These are phyloP conservation scores for Thymelicus sylvestris DNA, from an alignment of 2,888 invertebrate species.

Conservation along the genomic window DNA sequence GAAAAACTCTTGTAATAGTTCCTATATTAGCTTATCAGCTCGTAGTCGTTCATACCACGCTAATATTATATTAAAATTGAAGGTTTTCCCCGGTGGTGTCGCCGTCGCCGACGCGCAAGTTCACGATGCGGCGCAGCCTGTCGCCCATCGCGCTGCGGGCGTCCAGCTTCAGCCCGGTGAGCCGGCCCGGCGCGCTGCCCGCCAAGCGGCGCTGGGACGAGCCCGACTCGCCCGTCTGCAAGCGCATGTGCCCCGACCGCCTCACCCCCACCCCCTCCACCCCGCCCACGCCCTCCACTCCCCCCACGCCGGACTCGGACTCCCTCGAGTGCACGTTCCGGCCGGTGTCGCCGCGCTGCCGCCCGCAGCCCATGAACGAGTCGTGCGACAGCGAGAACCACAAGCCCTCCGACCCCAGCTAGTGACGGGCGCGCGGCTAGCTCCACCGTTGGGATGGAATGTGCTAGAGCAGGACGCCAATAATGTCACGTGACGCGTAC, in stretches of 20 bases:
- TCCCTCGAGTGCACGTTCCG: constrained; percentile 79
- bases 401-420: constrained; percentile 75
- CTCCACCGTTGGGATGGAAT: no score
- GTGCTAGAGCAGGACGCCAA: no score
- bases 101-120: constrained; percentile 94
- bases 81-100: constrained; percentile 87
- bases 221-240: constrained; percentile 78
- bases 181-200: constrained; percentile 77
- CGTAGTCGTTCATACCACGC: background rate
- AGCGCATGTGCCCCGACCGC: constrained; percentile 70
- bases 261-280: constrained; percentile 67
- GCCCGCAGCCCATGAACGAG: constrained; percentile 66
- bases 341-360: constrained; percentile 74
- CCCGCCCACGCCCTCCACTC: constrained; percentile 65
- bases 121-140: constrained; percentile 92
- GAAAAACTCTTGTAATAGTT: no score
- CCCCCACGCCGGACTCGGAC: constrained; percentile 77
- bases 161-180: constrained; percentile 88
- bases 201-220: constrained; percentile 88
- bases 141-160: constrained; percentile 95
- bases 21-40: no score
- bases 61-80: constrained; percentile 31
- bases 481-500: no score
- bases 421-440: constrained; percentile 52
- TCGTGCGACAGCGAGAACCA: constrained; percentile 62